Evolutionary conservation across 2,888 invertebrate genomes (phyloP).

Genomic region (Oscheius sp.): DNA sequence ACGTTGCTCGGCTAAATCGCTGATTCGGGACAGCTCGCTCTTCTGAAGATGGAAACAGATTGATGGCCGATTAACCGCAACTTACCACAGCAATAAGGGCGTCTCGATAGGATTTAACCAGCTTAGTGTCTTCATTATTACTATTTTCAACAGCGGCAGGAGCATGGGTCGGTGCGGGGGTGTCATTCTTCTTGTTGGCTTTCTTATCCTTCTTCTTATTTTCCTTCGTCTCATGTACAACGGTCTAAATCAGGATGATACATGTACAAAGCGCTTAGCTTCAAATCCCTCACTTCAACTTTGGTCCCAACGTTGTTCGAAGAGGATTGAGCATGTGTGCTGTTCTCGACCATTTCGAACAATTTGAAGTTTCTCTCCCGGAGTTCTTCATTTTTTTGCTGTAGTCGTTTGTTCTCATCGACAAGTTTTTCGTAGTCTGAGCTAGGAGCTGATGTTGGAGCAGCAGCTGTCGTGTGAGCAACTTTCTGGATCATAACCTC

Average conservation of each 20-base stretch:
- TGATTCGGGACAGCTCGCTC: neutral
- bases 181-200: conserved; percentile 7
- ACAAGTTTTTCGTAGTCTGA: neutral
- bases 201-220: conserved; percentile 4
- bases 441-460: neutral
- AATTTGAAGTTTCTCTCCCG: conserved; percentile 28
- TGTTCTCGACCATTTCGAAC: conserved; percentile 7
- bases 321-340: neutral
- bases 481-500: conserved; percentile 3
- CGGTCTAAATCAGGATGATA: neutral
- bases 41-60: neutral
- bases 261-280: neutral
- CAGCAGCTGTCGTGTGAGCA: neutral
- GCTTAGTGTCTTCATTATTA: neutral
- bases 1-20: neutral
- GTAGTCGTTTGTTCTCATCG: conserved; percentile 20
- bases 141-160: neutral
- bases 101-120: conserved; percentile 9
- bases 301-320: conserved; percentile 3
- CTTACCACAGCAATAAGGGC: conserved; percentile 13
- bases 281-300: neutral
- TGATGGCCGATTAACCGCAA: neutral
- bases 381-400: conserved; percentile 34
- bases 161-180: neutral
- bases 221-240: neutral